phyloP scores from a whole-genome alignment of 2,113 vertebrate species.

The Beaufortia kweichowensis region DNA sequence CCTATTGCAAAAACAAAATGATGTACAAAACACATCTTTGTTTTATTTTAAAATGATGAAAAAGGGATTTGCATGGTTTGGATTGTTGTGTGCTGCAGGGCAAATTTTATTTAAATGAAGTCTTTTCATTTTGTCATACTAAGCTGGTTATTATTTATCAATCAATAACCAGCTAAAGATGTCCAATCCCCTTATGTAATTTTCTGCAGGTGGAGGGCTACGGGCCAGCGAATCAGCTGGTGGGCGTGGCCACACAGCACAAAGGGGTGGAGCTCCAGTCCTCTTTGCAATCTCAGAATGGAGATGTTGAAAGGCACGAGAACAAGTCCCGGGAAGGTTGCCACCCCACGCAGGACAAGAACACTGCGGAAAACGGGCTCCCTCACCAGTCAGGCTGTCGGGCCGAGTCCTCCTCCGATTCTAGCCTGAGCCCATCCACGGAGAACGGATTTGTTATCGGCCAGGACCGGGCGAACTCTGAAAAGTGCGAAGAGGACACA shows the following conservation, averaged over 20 bases:
- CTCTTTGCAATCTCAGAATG: conserved; percentile 83
- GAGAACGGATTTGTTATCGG: conserved; percentile 84
- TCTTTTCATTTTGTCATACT: background rate
- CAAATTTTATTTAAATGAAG: background rate
- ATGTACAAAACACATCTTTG: too few species aligned
- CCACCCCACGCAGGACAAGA: conserved; percentile 74
- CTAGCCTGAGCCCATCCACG: conserved; percentile 72
- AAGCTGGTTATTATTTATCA: background rate
- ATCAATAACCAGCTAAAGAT: background rate
- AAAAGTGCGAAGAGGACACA: conserved; percentile 79
- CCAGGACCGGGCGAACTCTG: conserved; percentile 76
- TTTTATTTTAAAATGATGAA: background rate
- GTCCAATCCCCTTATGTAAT: conserved; percentile 4
- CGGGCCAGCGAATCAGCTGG: conserved; percentile 75
- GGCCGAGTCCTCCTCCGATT: conserved; percentile 59
- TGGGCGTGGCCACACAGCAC: conserved; percentile 76
- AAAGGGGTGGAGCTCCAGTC: conserved; percentile 73
- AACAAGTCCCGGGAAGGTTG: conserved; percentile 61
- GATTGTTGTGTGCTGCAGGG: conserved; percentile 2
- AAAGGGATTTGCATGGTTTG: background rate
- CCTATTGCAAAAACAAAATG: too few species aligned
- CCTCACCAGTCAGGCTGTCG: conserved; percentile 62
- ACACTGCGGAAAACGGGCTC: conserved; percentile 77
- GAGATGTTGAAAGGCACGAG: conserved; percentile 72
- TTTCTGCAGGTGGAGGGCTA: conserved; percentile 79